phyloP scores from a whole-genome alignment of 2,113 vertebrate genomes.

The Pteruthius melanotis region DNA sequence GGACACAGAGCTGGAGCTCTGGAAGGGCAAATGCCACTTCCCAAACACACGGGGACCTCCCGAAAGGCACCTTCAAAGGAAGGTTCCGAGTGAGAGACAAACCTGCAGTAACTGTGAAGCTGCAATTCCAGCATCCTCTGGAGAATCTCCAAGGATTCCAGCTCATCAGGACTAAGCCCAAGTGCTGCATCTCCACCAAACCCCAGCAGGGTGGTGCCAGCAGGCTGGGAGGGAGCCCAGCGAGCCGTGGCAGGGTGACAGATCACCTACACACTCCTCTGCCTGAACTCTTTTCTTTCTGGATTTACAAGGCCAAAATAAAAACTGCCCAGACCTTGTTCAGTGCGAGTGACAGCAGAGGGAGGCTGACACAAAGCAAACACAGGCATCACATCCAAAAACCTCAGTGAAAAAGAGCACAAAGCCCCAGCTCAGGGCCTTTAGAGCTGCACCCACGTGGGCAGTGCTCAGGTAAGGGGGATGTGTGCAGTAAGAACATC shows the following conservation, averaged over 20 bases:
- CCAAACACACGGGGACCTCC: not conserved
- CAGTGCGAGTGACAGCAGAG: not conserved
- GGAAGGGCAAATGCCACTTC: not conserved
- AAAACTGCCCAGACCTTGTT: not conserved
- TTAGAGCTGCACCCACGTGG: not conserved
- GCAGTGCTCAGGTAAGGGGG: accelerated
- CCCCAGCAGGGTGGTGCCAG: not conserved
- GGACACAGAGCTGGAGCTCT: not conserved
- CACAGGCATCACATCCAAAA: not conserved
- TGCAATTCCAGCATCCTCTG: not conserved
- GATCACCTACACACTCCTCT: not conserved
- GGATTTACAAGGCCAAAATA: not conserved
- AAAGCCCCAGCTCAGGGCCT: not conserved
- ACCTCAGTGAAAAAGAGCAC: not conserved
- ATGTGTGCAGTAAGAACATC: not conserved
- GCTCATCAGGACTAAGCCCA: not conserved
- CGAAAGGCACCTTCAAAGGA: not conserved
- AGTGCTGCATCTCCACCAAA: not conserved
- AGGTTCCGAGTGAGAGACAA: not conserved
- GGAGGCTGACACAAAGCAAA: not conserved
- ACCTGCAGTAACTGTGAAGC: not conserved
- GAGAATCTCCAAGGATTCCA: not conserved
- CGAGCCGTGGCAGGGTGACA: accelerated
- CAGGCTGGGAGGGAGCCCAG: not conserved
- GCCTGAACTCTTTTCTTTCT: not conserved